Evolutionary conservation across 2,797 vertebrate genomes (phyloP), one percentile per base, ranked within the genome.

Genomic region (Valencia hispanica): DNA sequence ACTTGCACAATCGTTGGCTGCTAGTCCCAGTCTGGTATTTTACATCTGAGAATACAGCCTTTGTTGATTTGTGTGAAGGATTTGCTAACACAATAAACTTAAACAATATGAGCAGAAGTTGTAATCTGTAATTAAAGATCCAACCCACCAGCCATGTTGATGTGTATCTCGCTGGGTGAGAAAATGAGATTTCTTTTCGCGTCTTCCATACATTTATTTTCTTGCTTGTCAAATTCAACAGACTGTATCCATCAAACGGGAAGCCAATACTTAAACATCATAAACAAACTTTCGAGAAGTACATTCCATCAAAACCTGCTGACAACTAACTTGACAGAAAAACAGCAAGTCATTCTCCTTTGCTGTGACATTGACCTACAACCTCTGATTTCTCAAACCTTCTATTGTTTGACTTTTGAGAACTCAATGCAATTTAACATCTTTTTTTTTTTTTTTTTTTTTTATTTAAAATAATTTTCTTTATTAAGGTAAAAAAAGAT

Each of bases 91-190:
- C 0, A 25, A 76, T 65, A 57, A 79, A 47, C 51, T 63, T 55
- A 51, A 81, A 68, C 59, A 81, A 63, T 48, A 66, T 1, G 11
- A 14, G 69, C 17, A 79, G 79, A 79, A n/a, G 53, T n/a, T 77
- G 72, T 77, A 68, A 74, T 79, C 71, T 70, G 63, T 79, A 83
- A 83, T 83, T 83, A 75, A 85, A 78, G 79, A 70, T 8, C 41
- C 41, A 74, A 72, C 30, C 59, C 73, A 66, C 76, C 11, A 18
- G 66, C 70, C 61, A 69, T 72, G 74, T 68, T 47, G 61, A 69
- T 11, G 0, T 39, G 30, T 34, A 66, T 36, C 39, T 76, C 45
- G 57, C 32, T 53, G 63, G 18, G 63, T n/a, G 30, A 53, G 30
- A 36, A 72, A 79, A 84, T 75, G 57, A 65, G 66, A 50, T 34